Evolutionary conservation across 2,113 vertebrate species (phyloP), one percentile per base, ranked within the genome.

Genomic region (Orthonyx spaldingii): DNA sequence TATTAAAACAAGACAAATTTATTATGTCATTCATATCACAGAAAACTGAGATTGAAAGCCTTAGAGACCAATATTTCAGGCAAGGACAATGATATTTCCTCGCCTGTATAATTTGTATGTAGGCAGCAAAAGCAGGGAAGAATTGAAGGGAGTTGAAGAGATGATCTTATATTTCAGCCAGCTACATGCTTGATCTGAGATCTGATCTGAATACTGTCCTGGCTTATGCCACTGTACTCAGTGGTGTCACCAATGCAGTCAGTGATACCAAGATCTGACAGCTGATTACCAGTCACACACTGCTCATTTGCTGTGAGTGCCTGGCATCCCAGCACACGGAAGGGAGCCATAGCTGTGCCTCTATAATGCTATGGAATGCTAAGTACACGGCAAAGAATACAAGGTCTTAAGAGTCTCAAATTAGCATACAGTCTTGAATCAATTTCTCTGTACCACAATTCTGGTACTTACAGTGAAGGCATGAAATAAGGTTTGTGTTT

Each of bases 361-460:
- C 93, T 70, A 10, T 17, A 92, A 75, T 49, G 80, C 91, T 44
- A 63, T 72, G 7, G 96, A 97, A 96, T 97, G 94, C 89, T 87
- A 94, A 95, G 68, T 65, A 91, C 77, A 92, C 2, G 3, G 86
- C 86, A 84, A 87, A 96, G 91, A 94, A 95, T 64, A 49, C 70
- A 68, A 72, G 46, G 81, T 35, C 89, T 92, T 78, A 47, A 46
- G 77, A 87, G 65, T 72, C 47, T 37, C 53, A 76, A 69, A 96
- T 95, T 87, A 95, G 78, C 84, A 94, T 89, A 91, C 12, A 61
- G 84, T 76, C 81, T 61, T 84, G 70, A 93, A 87, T 79, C 57
- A 57, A 6, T 87, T 91, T 39, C 69, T 82, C 76, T 5, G 1
- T 37, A 60, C 16, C 65, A 49, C 74, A 76, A 14, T 20, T 65